Base-by-base conservation (phyloP, 2,113 vertebrate genomes). In the Amblyornis subalaris region DNA sequence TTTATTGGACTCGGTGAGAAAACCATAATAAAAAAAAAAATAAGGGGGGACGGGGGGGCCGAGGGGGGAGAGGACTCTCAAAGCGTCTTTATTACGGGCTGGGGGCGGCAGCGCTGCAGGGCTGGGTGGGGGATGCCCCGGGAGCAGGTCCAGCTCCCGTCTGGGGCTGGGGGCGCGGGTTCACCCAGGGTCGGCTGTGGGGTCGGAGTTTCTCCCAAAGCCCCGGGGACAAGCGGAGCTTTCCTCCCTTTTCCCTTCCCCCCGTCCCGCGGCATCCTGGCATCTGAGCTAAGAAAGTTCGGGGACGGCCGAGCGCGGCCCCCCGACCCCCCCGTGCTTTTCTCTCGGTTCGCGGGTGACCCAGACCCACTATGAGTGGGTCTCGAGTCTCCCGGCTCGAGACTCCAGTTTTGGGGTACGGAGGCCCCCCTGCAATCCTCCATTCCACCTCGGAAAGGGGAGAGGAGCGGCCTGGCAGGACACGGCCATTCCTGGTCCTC, bases 1-100 rank as follows among this genome's bases (percentile, higher is more conserved):
- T 98, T 97, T 98, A 97, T 96, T 96, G 96, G 90, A 97, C 95
- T 94, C 67, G 95, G 95, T 97, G 96, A 98, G 97, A 98, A 98
- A 96, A 91, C 87, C 60, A 94, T 96, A 83, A 81, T 67, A 88
- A 88, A 88, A 87, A 92, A 69, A 58, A 65, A 57, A 33, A 57
- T 48, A 54, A 50, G 8, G 21, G 45, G 58, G 44, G 25, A 18
- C 7, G 53, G 17, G 66, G 54, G 15, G 19, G 35, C 28, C 4
- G 47, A 24, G 15, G 4, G 23, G 22, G 19, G 42, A 22, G 57
- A 42, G 73, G 58, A 81, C 88, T 94, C 97, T 94, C 85, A 92
- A 96, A 96, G 95, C 70, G 82, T 93, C 92, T 96, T 95, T 96
- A 89, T 96, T 22, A 50, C 10, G 75, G 85, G 66, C 35, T 19